Conservation (phyloP, 2,797 vertebrate genomes). For the Poeciliopsis infans region DNA sequence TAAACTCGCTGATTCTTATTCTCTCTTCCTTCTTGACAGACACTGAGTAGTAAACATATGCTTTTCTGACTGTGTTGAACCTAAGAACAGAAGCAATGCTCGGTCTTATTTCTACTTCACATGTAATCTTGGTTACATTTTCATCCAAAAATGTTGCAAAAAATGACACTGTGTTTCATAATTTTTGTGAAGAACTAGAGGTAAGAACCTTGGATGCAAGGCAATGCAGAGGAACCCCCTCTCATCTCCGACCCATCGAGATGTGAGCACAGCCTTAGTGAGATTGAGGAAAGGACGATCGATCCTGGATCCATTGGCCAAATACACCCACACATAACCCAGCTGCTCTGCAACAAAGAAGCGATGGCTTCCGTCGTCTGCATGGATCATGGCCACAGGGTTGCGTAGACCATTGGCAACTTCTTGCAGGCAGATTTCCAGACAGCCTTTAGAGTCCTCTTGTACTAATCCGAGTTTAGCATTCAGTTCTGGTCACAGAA, state of each 20-base stretch:
- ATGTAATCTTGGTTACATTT: not conserved
- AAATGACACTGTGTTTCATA: not conserved
- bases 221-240: constrained; percentile 86
- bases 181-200: not conserved
- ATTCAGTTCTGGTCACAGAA: constrained; percentile 72
- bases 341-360: constrained; percentile 88
- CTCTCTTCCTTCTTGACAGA: constrained; percentile 81
- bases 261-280: constrained; percentile 82
- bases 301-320: constrained; percentile 83
- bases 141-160: not conserved
- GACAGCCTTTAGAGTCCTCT: constrained; percentile 80
- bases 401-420: constrained; percentile 85
- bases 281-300: constrained; percentile 87
- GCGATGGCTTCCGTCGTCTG: constrained; percentile 84
- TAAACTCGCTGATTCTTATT: constrained; percentile 86
- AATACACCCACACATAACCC: constrained; percentile 85
- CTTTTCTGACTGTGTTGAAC: constrained; percentile 78
- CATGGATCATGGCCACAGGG: constrained; percentile 86
- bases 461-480: constrained; percentile 79
- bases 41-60: constrained; percentile 87
- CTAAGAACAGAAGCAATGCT: constrained; percentile 26
- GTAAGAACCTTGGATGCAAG: constrained; percentile 78
- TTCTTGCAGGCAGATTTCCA: constrained; percentile 85
- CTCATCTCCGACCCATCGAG: constrained; percentile 85
- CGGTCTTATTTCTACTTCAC: not conserved